Conservation (phyloP, 2,888 invertebrate genomes). For the Lepidocyrtinus sp. region DNA sequence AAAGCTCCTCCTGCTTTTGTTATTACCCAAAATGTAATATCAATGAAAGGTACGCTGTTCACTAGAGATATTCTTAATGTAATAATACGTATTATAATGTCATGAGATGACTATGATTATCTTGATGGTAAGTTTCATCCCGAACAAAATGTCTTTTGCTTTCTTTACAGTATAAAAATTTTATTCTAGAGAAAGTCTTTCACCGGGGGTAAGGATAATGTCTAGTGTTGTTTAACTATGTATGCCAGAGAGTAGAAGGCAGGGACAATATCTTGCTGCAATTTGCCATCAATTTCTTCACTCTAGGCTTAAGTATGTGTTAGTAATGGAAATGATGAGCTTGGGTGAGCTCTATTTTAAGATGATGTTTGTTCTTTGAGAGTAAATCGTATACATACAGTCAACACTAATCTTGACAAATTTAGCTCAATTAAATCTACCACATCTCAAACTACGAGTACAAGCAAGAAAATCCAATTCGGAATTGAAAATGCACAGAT, state of each 20-base stretch:
- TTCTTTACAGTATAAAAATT: neutral
- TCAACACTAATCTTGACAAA: too few species aligned
- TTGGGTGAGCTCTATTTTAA: conserved; percentile 25
- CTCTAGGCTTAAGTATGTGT: conserved; percentile 7
- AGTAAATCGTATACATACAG: neutral
- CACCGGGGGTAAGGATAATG: too few species aligned
- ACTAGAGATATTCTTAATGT: conserved; percentile 55
- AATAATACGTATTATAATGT: conserved; percentile 60
- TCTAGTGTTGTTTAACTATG: conserved; percentile 21
- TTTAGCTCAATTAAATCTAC: too few species aligned
- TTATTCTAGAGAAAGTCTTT: too few species aligned
- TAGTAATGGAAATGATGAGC: conserved; percentile 33
- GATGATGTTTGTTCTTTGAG: conserved; percentile 22
- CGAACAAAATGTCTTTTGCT: conserved; percentile 7
- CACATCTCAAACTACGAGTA: too few species aligned
- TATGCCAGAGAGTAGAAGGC: too few species aligned
- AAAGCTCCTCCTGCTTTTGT: too few species aligned
- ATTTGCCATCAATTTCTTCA: conserved; percentile 41
- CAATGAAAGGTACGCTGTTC: conserved; percentile 43
- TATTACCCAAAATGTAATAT: conserved; percentile 1
- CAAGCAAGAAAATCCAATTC: too few species aligned
- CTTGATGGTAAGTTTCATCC: conserved; percentile 5
- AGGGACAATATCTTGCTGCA: conserved; percentile 42
- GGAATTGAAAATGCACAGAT: too few species aligned
- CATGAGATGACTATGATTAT: conserved; percentile 35